These are phyloP conservation scores for Lasiurus borealis DNA, from an alignment of 2,113 vertebrate genomes.

Conservation along the genomic window DNA sequence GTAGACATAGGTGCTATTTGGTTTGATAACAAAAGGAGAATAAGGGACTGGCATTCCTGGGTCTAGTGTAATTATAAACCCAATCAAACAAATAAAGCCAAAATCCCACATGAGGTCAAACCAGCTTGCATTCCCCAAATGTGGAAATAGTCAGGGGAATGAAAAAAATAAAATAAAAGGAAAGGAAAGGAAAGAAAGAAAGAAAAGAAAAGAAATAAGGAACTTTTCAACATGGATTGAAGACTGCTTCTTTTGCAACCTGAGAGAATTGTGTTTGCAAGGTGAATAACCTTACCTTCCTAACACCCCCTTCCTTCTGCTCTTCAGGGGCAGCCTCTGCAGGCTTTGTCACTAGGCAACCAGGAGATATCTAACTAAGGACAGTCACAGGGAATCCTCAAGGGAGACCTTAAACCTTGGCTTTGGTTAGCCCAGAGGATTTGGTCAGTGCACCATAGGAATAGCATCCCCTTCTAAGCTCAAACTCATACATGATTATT, in stretches of 20 bases:
- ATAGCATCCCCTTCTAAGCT: not conserved
- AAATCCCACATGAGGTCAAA: not conserved
- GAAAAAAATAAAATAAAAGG: too few species aligned
- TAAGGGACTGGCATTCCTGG: not conserved
- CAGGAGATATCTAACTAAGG: not conserved
- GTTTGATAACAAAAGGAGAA: conserved; percentile 32
- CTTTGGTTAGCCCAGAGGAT: not conserved
- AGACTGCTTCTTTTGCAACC: not conserved
- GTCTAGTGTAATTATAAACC: not conserved
- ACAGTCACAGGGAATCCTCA: not conserved
- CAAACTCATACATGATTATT: not conserved
- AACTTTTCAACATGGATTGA: not conserved
- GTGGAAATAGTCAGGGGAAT: not conserved
- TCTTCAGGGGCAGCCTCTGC: not conserved
- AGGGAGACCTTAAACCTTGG: not conserved
- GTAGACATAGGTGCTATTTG: not conserved
- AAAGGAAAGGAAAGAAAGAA: too few species aligned
- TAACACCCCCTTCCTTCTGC: not conserved
- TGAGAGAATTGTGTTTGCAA: not conserved
- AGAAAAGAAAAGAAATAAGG: too few species aligned
- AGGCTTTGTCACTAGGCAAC: not conserved
- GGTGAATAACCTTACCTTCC: not conserved
- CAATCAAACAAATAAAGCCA: not conserved
- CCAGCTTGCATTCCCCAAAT: not conserved
- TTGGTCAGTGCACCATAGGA: not conserved